Evolutionary conservation across 2,797 vertebrate genomes (phyloP).

Genomic region (Thripadectes ignobilis): DNA sequence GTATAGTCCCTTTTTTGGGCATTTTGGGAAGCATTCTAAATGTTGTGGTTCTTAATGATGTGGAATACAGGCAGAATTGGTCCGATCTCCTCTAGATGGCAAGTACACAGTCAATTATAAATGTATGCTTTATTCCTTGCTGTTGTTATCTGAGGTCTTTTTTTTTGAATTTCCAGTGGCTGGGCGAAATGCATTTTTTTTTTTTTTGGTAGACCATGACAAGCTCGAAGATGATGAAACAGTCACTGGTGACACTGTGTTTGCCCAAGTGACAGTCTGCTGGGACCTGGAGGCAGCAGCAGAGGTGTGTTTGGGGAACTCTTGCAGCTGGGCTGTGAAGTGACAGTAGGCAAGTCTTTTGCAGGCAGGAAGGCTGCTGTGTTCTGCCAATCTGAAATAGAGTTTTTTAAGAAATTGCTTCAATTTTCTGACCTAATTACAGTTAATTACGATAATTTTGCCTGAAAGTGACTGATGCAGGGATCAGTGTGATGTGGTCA

Average conservation of each 20-base stretch:
- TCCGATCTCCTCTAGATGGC: background rate
- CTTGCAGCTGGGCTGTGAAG: background rate
- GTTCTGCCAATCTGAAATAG: background rate
- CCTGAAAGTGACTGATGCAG: background rate
- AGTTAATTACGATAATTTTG: conserved; percentile 1
- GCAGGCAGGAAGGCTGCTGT: background rate
- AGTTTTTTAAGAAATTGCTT: conserved; percentile 4
- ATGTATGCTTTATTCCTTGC: background rate
- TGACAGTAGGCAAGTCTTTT: background rate
- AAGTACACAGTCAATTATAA: background rate
- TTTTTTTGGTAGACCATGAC: background rate
- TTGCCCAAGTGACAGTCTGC: background rate
- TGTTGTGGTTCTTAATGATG: background rate
- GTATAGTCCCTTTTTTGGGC: background rate
- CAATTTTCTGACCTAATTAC: conserved; percentile 41
- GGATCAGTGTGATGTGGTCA: background rate
- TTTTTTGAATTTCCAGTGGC: background rate
- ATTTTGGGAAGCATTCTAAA: background rate
- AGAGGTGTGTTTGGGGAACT: background rate
- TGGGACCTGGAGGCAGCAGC: background rate
- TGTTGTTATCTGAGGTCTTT: background rate
- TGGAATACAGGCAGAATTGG: background rate
- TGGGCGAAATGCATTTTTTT: background rate
- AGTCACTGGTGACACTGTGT: background rate
- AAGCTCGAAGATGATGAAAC: background rate